phyloP scores from a whole-genome alignment of 2,797 vertebrate genomes.

The Poeciliopsis turneri region DNA sequence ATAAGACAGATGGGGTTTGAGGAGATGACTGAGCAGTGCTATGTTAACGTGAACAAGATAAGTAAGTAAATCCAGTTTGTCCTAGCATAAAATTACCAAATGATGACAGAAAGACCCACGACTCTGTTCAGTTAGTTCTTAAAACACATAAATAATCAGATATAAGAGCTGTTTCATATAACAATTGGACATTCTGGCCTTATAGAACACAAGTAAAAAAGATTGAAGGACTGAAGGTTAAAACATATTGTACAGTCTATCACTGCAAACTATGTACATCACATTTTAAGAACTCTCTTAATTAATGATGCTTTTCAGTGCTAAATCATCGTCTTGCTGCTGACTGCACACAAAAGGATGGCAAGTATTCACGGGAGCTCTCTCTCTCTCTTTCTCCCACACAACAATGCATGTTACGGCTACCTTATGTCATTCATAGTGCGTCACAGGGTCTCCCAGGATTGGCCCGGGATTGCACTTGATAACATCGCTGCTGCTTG shows the following conservation, averaged over 20 bases:
- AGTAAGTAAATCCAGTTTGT: background rate
- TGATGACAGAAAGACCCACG: background rate
- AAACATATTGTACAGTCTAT: background rate
- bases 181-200: background rate
- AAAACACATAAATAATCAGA: background rate
- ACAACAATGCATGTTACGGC: slow-evolving; percentile 61
- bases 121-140: background rate
- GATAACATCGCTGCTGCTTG: slow-evolving; percentile 58
- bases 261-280: background rate
- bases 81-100: background rate
- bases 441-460: slow-evolving; percentile 75
- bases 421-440: slow-evolving; percentile 68
- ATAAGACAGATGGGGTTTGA: background rate
- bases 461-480: slow-evolving; percentile 65
- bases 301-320: slow-evolving; percentile 23
- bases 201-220: background rate
- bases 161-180: background rate
- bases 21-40: background rate
- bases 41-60: background rate
- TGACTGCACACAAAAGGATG: slow-evolving; percentile 20
- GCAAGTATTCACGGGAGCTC: slow-evolving; percentile 24
- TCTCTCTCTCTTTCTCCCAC: slow-evolving; percentile 24
- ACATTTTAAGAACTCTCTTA: background rate
- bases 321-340: slow-evolving; percentile 26
- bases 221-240: background rate